phyloP scores from a whole-genome alignment of 2,888 invertebrate species.

The Spodoptera picta region DNA sequence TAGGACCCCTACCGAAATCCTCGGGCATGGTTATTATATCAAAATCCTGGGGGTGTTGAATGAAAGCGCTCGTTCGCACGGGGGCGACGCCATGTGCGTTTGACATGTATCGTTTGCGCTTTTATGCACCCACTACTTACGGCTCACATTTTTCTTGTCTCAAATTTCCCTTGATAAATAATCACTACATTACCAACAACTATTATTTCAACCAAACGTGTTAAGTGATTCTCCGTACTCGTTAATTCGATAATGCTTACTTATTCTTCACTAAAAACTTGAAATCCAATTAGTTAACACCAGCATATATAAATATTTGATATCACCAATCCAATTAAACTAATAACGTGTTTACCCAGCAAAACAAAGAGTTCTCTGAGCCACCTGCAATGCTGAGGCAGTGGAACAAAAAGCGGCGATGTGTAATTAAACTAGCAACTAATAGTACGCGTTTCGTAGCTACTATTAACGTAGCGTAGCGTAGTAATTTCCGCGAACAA shows the following conservation, averaged over 20 bases:
- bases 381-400: conserved; percentile 18
- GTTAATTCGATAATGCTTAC: background rate
- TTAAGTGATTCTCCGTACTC: background rate
- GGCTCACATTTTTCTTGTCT: conserved; percentile 20
- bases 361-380: conserved; percentile 26
- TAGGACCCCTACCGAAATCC: conserved; percentile 57
- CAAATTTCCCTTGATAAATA: conserved; percentile 3
- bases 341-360: conserved; percentile 31
- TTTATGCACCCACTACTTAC: conserved; percentile 77
- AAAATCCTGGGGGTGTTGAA: conserved; percentile 62
- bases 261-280: conserved; percentile 7
- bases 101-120: conserved; percentile 82
- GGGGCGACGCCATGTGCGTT: conserved; percentile 72
- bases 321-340: conserved; percentile 20
- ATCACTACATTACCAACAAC: conserved; percentile 13
- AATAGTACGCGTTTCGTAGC: conserved; percentile 44
- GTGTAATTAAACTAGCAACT: conserved; percentile 37
- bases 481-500: conserved; percentile 67
- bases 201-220: conserved; percentile 5
- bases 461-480: conserved; percentile 55
- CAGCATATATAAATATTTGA: conserved; percentile 6
- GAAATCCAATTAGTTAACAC: conserved; percentile 17
- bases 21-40: conserved; percentile 57
- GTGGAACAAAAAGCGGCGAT: conserved; percentile 30
- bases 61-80: conserved; percentile 64